Evolutionary conservation across 92 coral and sea anemone species (phyloP).

Genomic region (Anthopleura xanthogrammica): DNA sequence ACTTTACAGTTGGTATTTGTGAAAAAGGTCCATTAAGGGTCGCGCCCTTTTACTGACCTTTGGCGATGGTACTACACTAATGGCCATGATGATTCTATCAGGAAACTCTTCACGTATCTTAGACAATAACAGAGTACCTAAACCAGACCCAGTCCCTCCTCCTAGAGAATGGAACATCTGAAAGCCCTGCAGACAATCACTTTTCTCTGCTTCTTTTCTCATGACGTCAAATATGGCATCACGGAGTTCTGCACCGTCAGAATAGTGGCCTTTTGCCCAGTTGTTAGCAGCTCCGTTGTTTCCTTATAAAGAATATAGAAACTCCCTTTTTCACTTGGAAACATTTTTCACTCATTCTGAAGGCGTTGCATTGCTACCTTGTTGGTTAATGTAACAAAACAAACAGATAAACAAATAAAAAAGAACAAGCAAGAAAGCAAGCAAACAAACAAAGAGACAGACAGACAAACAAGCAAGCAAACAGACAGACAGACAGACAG

Average conservation of each 20-base stretch:
- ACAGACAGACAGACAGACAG: not conserved
- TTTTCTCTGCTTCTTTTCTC: conserved; percentile 29
- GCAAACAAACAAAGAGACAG: too few relatives aligned
- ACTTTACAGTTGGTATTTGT: too few relatives aligned
- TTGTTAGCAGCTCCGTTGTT: conserved; percentile 37
- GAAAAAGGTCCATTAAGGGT: too few relatives aligned
- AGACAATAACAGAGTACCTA: conserved; percentile 27
- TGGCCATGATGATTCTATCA: conserved; percentile 26
- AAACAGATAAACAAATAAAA: too few relatives aligned
- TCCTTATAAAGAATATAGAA: conserved; percentile 7
- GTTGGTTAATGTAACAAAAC: too few relatives aligned
- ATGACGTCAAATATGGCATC: conserved; percentile 33
- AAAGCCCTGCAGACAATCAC: conserved; percentile 37
- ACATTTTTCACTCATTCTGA: too few relatives aligned
- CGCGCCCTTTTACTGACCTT: not conserved
- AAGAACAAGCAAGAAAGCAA: too few relatives aligned
- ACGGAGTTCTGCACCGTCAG: conserved; percentile 31
- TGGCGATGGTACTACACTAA: conserved; percentile 38
- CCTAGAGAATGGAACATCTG: conserved; percentile 39
- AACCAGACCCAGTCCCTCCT: conserved; percentile 42
- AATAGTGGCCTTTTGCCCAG: conserved; percentile 44
- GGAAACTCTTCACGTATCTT: conserved; percentile 43
- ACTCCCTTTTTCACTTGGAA: too few relatives aligned
- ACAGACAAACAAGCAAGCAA: too few relatives aligned
- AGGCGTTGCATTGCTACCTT: not conserved